Evolutionary conservation across 2,113 vertebrate genomes (phyloP).

Genomic region (Anguilla rostrata): DNA sequence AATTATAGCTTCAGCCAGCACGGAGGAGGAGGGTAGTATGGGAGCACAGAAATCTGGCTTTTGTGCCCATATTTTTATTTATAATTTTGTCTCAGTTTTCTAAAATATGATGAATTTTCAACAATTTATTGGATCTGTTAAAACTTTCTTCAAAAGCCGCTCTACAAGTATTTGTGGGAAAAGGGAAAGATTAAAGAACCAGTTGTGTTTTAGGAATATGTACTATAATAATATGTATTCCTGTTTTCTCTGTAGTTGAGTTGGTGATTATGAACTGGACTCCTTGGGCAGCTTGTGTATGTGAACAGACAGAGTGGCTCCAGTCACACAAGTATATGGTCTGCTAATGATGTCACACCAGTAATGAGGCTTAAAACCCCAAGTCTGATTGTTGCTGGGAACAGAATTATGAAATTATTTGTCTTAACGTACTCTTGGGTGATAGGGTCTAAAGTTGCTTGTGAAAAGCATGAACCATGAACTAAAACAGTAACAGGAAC

Average conservation of each 20-base stretch:
- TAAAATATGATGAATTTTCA: too few relatives aligned
- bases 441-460: slow-evolving; percentile 9
- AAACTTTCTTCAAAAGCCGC: too few relatives aligned
- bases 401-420: slow-evolving; percentile 8
- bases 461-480: slow-evolving; percentile 12
- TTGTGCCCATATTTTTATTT: too few relatives aligned
- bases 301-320: slow-evolving; percentile 9
- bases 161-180: not conserved
- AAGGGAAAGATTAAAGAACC: not conserved
- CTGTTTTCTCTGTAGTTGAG: too few relatives aligned
- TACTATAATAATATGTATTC: not conserved
- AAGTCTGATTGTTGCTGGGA: not conserved
- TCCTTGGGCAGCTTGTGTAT: not conserved
- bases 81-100: too few relatives aligned
- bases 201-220: not conserved
- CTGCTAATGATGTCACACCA: not conserved
- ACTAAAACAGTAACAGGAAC: slow-evolving; percentile 1
- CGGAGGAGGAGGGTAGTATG: not conserved
- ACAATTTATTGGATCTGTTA: not conserved
- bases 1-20: not conserved
- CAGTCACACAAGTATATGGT: slow-evolving; percentile 9
- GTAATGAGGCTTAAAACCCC: not conserved
- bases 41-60: not conserved
- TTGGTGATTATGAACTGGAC: not conserved
- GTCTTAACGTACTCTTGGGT: slow-evolving; percentile 5